Evolutionary conservation across 2,113 vertebrate genomes (phyloP), one percentile per base, ranked within the genome.

Genomic region (Tachysurus fulvidraco): DNA sequence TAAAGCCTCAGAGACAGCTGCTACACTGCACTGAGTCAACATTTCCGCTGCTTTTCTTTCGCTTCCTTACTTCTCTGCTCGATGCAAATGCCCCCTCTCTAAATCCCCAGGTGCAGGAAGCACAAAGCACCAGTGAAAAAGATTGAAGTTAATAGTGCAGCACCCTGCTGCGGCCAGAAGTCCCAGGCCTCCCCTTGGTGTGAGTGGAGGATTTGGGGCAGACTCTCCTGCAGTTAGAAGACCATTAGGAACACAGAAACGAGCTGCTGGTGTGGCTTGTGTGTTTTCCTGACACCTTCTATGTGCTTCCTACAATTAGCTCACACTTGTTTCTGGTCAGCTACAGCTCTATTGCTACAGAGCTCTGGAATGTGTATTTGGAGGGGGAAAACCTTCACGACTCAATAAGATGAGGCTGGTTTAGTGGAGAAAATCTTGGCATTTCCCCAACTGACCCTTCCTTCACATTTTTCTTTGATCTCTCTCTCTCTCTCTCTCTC

Each of bases 51-150:
- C 52, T 30, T 10, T 77, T 91, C 92, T 92, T 85, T 87, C 88
- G 89, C 91, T 94, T 94, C 92, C 92, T 85, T 87, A 91, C 85
- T 85, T 83, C 79, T 88, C 87, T 89, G 60, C n/a, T 82, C 30
- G 78, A 92, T 93, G 92, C 91, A 93, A 94, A 94, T 92, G 50
- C 67, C 52, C 41, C n/a, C 36, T 2, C 30, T 59, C 28, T 46
- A 36, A 13, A 90, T 82, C 88, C 84, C 77, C 74, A 67, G 85
- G 86, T 85, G 86, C 57, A 86, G 55, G 92, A 81, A 84, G 83
- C 65, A 83, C 28, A 65, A 69, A 59, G 23, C 83, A 80, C 67
- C 79, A 81, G 78, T 84, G 76, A 78, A 85, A 90, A 65, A 84
- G 55, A 30, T 86, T 44, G 81, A 78, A 65, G 83, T 90, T 73